Evolutionary conservation across 2,797 vertebrate genomes (phyloP).

Genomic region (Micromesistius poutassou): DNA sequence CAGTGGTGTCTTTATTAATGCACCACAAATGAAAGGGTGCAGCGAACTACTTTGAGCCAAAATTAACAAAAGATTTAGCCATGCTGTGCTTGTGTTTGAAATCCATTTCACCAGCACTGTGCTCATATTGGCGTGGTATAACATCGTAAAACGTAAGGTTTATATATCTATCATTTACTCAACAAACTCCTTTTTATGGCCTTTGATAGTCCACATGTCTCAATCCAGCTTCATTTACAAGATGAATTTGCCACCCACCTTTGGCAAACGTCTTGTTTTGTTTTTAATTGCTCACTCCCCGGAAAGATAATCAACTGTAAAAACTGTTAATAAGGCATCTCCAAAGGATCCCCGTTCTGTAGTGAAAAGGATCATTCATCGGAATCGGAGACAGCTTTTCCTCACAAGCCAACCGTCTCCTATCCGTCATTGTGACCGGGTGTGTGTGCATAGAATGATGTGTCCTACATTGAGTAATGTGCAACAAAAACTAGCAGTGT

Average conservation of each 20-base stretch:
- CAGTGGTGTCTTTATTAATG: background rate
- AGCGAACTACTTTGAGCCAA: slow-evolving; percentile 33
- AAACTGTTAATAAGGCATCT: background rate
- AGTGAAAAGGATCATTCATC: background rate
- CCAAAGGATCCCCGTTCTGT: too few relatives aligned
- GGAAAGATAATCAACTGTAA: background rate
- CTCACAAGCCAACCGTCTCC: background rate
- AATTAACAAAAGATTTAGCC: background rate
- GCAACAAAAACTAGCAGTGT: slow-evolving; percentile 21
- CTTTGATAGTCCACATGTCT: too few relatives aligned
- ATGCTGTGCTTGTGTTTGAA: background rate
- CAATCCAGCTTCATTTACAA: too few relatives aligned
- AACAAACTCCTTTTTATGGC: background rate
- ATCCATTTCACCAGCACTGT: too few relatives aligned
- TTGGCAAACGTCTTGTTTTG: background rate
- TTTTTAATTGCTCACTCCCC: background rate
- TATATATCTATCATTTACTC: background rate
- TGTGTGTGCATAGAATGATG: background rate
- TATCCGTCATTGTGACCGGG: background rate
- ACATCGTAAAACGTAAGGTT: too few relatives aligned
- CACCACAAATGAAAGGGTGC: slow-evolving; percentile 18
- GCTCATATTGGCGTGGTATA: too few relatives aligned
- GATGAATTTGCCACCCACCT: background rate
- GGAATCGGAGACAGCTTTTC: background rate
- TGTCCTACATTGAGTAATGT: slow-evolving; percentile 24